Evolutionary conservation across 2,113 vertebrate genomes (phyloP).

Genomic region (Damaliscus lunatus): DNA sequence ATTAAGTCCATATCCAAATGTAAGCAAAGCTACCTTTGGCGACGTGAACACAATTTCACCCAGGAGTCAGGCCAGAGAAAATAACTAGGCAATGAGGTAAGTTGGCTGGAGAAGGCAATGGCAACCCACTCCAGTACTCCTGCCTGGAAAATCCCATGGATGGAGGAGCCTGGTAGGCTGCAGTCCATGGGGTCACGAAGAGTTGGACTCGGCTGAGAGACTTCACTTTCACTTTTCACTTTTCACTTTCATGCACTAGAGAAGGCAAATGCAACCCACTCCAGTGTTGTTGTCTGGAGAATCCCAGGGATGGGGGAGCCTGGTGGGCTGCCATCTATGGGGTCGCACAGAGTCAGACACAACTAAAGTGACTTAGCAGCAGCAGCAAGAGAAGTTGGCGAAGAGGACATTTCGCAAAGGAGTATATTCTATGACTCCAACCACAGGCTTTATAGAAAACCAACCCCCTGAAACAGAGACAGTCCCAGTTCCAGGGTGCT

Average conservation of each 20-base stretch:
- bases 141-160: neutral
- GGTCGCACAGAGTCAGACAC: neutral
- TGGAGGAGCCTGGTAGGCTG: neutral
- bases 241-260: neutral
- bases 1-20: neutral
- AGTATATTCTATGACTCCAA: neutral
- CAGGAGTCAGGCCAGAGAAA: neutral
- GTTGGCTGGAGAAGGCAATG: neutral
- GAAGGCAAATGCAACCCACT: neutral
- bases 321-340: rapidly evolving
- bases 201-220: neutral
- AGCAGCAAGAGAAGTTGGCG: neutral
- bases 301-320: neutral
- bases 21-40: neutral
- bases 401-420: neutral
- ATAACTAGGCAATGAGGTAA: neutral
- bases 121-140: neutral
- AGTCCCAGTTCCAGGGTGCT: neutral
- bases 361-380: neutral
- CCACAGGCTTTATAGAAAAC: neutral
- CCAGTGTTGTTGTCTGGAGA: neutral
- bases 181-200: neutral
- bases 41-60: neutral
- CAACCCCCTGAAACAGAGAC: neutral
- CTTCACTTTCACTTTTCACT: neutral